Base-by-base conservation (phyloP, 2,113 vertebrate species). In the Henicopernis longicauda region DNA sequence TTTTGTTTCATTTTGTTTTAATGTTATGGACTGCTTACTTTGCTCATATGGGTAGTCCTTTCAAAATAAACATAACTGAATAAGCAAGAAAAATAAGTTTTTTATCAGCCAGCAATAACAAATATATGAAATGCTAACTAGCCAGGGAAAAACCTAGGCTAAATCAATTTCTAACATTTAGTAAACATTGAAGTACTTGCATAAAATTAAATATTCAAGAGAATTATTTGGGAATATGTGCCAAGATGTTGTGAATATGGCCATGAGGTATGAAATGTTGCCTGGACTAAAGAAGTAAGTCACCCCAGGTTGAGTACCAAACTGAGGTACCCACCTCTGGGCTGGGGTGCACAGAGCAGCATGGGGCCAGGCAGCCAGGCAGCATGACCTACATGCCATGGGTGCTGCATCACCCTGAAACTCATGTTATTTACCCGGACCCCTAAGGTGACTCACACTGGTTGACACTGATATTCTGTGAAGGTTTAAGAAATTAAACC, bases 141-240 rank as follows among this genome's bases (percentile, higher is more conserved):
- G 89, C 59, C 44, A 59, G 50, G 84, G 50, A 96, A 97, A 96
- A 96, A 78, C 40, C 72, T 94, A 90, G 54, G 69, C 57, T 96
- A 95, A 96, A 95, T 93, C 78, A 96, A 88, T 94, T 95, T 96
- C 84, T 92, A 92, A 97, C 93, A 92, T 92, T 96, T 86, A 81
- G 66, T 90, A 97, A 96, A 96, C 65, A 93, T 59, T 58, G 91
- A 94, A 96, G 49, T 93, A 91, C 87, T 96, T 94, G 69, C 74
- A 82, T 86, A 91, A 97, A 97, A 96, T 96, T 85, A 94, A 96
- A 93, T 57, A 93, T 85, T 96, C 77, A 82, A 32, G 25, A 34
- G 67, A 94, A 38, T 70, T 72, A 93, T 96, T 94, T 89, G 61
- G 93, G 85, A 96, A 88, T 95, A 82, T 59, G 62, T 95, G 82